Evolutionary conservation across 2,797 vertebrate genomes (phyloP).

Genomic region (Tokudaia tokunoshimensis): DNA sequence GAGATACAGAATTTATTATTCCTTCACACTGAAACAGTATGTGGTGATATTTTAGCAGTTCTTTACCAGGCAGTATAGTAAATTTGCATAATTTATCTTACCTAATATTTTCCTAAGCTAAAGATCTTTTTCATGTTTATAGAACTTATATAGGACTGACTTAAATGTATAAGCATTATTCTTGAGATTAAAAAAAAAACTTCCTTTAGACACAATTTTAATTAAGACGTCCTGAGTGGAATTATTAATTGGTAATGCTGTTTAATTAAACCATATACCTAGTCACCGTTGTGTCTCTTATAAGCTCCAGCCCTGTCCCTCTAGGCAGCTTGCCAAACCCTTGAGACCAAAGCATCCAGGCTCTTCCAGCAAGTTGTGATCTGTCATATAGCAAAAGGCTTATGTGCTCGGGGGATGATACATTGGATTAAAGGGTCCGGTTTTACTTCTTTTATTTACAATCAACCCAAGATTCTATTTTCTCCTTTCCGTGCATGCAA

Average conservation of each 20-base stretch:
- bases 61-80: not conserved
- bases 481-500: not conserved
- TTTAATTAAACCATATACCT: not conserved
- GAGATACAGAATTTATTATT: not conserved
- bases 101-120: slow-evolving; percentile 11
- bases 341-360: not conserved
- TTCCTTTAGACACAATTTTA: not conserved
- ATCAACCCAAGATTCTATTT: not conserved
- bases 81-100: not conserved
- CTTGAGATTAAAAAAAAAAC: not conserved
- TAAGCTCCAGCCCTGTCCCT: not conserved
- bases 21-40: not conserved
- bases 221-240: slow-evolving; percentile 37
- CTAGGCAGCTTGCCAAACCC: not conserved
- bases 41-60: not conserved
- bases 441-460: not conserved
- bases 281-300: not conserved
- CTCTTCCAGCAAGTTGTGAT: not conserved
- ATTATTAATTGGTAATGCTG: not conserved
- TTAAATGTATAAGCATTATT: slow-evolving; percentile 9
- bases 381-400: not conserved
- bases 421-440: not conserved
- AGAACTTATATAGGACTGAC: not conserved
- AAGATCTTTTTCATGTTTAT: not conserved
- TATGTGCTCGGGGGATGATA: slow-evolving; percentile 12